Evolutionary conservation across 2,113 vertebrate genomes (phyloP).

Genomic region (Nesospiza acunhae): DNA sequence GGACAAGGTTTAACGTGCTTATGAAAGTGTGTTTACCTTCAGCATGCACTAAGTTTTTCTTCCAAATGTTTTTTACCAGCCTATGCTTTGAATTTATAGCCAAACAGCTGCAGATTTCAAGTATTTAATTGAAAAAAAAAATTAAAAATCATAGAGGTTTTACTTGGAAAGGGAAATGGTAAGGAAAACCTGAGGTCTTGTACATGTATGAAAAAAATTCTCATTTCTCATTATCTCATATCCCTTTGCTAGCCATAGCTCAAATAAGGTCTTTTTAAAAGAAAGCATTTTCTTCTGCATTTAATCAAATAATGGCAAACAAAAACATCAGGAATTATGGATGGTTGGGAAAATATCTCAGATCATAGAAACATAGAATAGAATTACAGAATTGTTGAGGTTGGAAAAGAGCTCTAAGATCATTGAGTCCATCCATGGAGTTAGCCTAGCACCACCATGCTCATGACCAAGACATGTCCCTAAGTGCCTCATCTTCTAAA

Average conservation of each 20-base stretch:
- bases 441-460: not conserved
- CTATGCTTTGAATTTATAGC: not conserved
- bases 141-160: not conserved
- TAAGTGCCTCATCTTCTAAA: not conserved
- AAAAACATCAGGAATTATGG: not conserved
- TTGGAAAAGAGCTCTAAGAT: not conserved
- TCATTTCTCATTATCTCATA: not conserved
- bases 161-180: not conserved
- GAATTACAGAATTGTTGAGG: not conserved
- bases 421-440: not conserved
- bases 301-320: not conserved
- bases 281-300: not conserved
- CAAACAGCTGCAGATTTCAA: not conserved
- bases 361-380: not conserved
- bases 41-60: not conserved
- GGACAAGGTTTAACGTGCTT: not conserved
- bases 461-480: not conserved
- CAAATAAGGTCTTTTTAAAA: not conserved
- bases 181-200: not conserved
- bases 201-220: not conserved
- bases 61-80: not conserved
- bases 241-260: not conserved
- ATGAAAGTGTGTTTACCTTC: slow-evolving; percentile 1
- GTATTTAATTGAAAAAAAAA: not conserved
- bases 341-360: not conserved